phyloP scores from a whole-genome alignment of 2,113 vertebrate genomes.

The Donacobius atricapilla region DNA sequence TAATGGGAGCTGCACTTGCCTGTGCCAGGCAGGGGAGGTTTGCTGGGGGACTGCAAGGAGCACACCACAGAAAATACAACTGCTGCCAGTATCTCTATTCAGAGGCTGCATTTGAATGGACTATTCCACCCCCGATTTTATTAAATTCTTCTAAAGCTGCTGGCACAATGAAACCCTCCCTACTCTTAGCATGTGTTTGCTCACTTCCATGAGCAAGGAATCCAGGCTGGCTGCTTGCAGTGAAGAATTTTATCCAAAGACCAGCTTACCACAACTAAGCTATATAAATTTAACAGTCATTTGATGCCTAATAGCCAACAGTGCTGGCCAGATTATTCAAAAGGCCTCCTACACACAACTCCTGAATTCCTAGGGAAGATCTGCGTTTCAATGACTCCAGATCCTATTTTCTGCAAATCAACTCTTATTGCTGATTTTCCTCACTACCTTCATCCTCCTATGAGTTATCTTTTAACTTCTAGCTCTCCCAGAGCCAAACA shows the following conservation, averaged over 20 bases:
- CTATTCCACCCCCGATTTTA: neutral
- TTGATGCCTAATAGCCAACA: neutral
- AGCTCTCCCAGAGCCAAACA: neutral
- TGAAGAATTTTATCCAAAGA: neutral
- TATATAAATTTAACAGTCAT: neutral
- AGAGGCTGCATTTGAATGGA: neutral
- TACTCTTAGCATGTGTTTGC: neutral
- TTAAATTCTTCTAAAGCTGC: neutral
- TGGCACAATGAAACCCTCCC: neutral
- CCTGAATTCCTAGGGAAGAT: neutral
- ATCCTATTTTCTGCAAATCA: neutral
- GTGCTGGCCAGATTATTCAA: neutral
- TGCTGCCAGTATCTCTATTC: neutral
- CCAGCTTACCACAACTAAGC: neutral
- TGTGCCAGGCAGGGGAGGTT: slow-evolving; percentile 8
- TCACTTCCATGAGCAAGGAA: neutral
- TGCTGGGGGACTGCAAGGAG: neutral
- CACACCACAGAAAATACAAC: neutral
- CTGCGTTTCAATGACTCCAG: neutral
- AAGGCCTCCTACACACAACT: neutral
- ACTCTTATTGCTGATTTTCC: neutral
- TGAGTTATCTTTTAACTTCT: neutral
- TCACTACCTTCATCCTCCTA: neutral
- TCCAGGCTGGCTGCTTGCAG: neutral
- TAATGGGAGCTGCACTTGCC: slow-evolving; percentile 1